Evolutionary conservation across 2,113 vertebrate species (phyloP).

Genomic region (rat (Rattus norvegicus)): DNA sequence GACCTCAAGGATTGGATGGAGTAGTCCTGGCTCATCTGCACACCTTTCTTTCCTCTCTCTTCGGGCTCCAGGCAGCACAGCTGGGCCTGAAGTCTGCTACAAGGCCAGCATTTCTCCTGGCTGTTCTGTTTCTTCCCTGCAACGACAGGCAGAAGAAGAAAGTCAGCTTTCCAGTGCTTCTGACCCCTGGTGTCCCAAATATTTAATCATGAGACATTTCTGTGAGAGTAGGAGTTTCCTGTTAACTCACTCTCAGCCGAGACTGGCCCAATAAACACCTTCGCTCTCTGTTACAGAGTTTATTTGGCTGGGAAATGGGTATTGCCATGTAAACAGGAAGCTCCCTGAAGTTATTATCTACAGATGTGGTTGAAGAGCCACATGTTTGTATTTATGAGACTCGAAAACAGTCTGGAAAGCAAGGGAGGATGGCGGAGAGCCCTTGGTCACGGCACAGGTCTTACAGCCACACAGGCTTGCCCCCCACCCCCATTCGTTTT

Average conservation of each 20-base stretch:
- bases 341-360: slow-evolving; percentile 82
- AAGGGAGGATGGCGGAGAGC: slow-evolving; percentile 42
- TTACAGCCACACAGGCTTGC: background rate
- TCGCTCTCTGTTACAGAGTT: slow-evolving; percentile 71
- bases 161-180: slow-evolving; percentile 56
- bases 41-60: background rate
- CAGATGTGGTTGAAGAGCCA: slow-evolving; percentile 79
- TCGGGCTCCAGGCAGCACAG: background rate
- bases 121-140: slow-evolving; percentile 38
- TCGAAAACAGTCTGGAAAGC: slow-evolving; percentile 71
- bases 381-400: slow-evolving; percentile 80
- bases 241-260: slow-evolving; percentile 78
- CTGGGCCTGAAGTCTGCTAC: background rate
- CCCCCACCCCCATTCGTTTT: background rate
- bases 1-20: background rate
- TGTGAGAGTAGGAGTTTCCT: slow-evolving; percentile 79
- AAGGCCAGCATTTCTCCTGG: background rate
- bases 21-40: background rate
- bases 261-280: slow-evolving; percentile 80
- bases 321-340: slow-evolving; percentile 83
- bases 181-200: slow-evolving; percentile 68
- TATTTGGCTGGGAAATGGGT: slow-evolving; percentile 82
- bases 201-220: slow-evolving; percentile 79
- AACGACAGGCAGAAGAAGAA: slow-evolving; percentile 29
- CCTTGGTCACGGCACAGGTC: slow-evolving; percentile 41